phyloP scores from a whole-genome alignment of 1,140 invertebrate species.

The Pristionchus pacificus region DNA sequence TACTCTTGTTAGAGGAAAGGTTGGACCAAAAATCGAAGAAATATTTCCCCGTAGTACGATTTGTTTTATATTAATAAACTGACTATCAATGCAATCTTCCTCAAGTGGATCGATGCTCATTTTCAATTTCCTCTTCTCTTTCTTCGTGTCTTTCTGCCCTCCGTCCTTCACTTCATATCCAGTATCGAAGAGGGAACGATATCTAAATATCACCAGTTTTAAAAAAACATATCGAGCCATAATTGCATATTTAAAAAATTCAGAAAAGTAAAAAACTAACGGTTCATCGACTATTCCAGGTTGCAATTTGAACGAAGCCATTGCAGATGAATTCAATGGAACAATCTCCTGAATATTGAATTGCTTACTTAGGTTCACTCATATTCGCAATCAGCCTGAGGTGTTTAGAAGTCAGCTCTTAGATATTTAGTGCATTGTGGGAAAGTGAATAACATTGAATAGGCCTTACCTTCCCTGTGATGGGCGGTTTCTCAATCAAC shows the following conservation, averaged over 20 bases:
- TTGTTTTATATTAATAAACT: no score
- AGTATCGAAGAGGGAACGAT: slow-evolving; percentile 37
- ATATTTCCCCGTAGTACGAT: no score
- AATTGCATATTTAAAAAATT: slow-evolving; percentile 65
- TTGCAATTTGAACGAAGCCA: slow-evolving; percentile 88
- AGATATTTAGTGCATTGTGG: no score
- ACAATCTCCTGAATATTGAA: slow-evolving; percentile 73
- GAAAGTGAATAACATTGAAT: background rate
- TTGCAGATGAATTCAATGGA: slow-evolving; percentile 77
- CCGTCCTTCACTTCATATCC: slow-evolving; percentile 3
- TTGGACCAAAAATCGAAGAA: no score
- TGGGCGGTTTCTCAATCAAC: slow-evolving; percentile 93
- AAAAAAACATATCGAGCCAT: slow-evolving; percentile 66
- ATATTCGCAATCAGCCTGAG: no score
- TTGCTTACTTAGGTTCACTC: no score
- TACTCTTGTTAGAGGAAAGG: no score
- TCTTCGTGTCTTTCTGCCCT: slow-evolving; percentile 51
- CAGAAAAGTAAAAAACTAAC: slow-evolving; percentile 38
- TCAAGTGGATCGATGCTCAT: slow-evolving; percentile 42
- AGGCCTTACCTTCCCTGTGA: slow-evolving; percentile 72
- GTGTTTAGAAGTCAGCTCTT: no score
- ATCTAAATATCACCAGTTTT: slow-evolving; percentile 58
- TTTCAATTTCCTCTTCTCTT: slow-evolving; percentile 79
- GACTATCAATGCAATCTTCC: no score
- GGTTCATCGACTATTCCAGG: slow-evolving; percentile 73